Evolutionary conservation across 2,797 vertebrate species (phyloP), one percentile per base, ranked within the genome.

Genomic region (Echiichthys vipera): DNA sequence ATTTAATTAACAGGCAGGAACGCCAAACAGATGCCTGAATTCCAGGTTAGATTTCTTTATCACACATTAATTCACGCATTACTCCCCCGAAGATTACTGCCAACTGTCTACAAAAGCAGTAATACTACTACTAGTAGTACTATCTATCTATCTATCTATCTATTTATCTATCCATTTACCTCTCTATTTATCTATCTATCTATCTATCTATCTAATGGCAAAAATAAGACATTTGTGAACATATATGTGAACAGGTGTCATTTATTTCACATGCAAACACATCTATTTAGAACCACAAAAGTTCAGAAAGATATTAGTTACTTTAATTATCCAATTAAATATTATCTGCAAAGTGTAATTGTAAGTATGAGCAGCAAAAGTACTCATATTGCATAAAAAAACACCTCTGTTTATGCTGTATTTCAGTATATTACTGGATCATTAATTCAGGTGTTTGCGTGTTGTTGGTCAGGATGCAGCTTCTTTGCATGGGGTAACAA

Each of bases 11-110:
- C n/a, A n/a, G n/a, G n/a, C n/a, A n/a, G n/a, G n/a, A n/a, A n/a
- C n/a, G n/a, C n/a, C n/a, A n/a, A n/a, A n/a, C n/a, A n/a, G n/a
- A n/a, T n/a, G n/a, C n/a, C n/a, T n/a, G n/a, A 22, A 65, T 65
- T 18, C 7, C 17, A 58, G 22, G 22, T 59, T 29, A 11, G 27
- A 36, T 51, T 57, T 17, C 1, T 34, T 0, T 42, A 58, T 18
- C n/a, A 18, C 5, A 66, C 2, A 45, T 56, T 14, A 24, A 30
- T 30, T 18, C 0, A 36, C 13, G 2, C 2, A 30, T 6, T 20
- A n/a, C 34, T 49, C 4, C 12, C 6, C 5, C n/a, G 5, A 13
- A 29, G 29, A 62, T 20, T 27, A 39, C 2, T 13, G 34, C 22
- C 3, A 55, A 55, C 10, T 22, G 11, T 13, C 43, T 58, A 34